Evolutionary conservation across 2,888 invertebrate genomes (phyloP), one percentile per base, ranked within the genome.

Genomic region (Drosophila kanekoi): DNA sequence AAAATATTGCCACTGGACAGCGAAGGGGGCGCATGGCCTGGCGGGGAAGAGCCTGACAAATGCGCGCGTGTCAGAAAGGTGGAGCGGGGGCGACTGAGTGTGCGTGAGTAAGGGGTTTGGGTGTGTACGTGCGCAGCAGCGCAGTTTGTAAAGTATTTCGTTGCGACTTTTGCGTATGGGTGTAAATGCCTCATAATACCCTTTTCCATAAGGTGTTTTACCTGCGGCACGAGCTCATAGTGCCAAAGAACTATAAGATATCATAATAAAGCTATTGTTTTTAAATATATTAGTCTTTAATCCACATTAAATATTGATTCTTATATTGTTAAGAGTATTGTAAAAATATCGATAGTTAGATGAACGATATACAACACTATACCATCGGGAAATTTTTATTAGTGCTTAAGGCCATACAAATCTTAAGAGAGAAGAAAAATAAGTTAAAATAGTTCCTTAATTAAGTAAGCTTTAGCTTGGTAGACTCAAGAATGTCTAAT

Each of bases 51-150:
- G 35, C 51, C 69, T 79, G 82, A 83, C 77, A 87, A 83, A 83
- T 83, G 82, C 62, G 82, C 62, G 65, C 53, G 49, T 67, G 63
- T 35, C 64, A 44, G 43, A 47, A n/a, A 45, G 2, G n/a, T 3
- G 32, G 5, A 20, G 57, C 3, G n/a, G 9, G 13, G n/a, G 4
- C 14, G 38, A 9, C 23, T 16, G n/a, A 33, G 35, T 10, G 32
- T 35, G 20, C 8, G 2, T 1, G 18, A 10, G 33, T 1, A 13
- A 14, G 13, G 9, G 38, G 18, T 9, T 40, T 8, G 40, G 53
- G 63, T 58, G 61, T 56, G 88, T 77, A 83, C 83, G 83, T 83
- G 86, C 88, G 64, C 77, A 72, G 67, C 67, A 59, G 61, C 53
- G 60, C 63, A 75, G 64, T 74, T 79, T 67, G 65, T 52, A 72